These are phyloP conservation scores for Melanitta fusca DNA, from an alignment of 2,797 vertebrate species.

Conservation along the genomic window DNA sequence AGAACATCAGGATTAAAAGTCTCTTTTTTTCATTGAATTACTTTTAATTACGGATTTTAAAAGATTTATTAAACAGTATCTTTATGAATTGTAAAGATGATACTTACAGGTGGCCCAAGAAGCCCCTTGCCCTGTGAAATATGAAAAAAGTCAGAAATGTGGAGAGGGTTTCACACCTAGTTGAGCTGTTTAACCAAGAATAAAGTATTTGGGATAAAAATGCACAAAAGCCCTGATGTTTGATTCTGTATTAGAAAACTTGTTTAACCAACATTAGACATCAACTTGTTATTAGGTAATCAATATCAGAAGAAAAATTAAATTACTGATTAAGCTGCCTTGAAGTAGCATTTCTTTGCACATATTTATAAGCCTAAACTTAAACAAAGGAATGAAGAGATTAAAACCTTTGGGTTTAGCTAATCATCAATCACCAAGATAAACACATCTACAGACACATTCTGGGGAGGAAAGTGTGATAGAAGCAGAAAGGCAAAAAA, in stretches of 20 bases:
- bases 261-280: not conserved
- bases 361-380: not conserved
- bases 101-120: slow-evolving; percentile 91
- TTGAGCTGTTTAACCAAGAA: not conserved
- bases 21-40: not conserved
- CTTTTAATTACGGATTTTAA: not conserved
- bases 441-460: not conserved
- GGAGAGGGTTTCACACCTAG: not conserved
- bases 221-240: not conserved
- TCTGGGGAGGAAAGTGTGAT: not conserved
- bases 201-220: not conserved
- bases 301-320: not conserved
- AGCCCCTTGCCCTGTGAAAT: slow-evolving; percentile 88
- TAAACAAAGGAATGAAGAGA: not conserved
- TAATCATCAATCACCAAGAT: not conserved
- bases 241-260: not conserved
- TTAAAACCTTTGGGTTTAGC: not conserved
- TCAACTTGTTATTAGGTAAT: not conserved
- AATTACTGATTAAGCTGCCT: not conserved
- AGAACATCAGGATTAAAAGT: not conserved
- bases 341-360: not conserved
- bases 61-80: not conserved
- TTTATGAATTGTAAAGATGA: not conserved
- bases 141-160: slow-evolving; percentile 8
- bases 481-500: not conserved